A percentile compares a stretch with the other conserved stretches of the same genome.
Evolutionary conservation across 64 coral and sea anemone genomes (phyloP).

Genomic region (Dendrophyllia cribrosa): DNA sequence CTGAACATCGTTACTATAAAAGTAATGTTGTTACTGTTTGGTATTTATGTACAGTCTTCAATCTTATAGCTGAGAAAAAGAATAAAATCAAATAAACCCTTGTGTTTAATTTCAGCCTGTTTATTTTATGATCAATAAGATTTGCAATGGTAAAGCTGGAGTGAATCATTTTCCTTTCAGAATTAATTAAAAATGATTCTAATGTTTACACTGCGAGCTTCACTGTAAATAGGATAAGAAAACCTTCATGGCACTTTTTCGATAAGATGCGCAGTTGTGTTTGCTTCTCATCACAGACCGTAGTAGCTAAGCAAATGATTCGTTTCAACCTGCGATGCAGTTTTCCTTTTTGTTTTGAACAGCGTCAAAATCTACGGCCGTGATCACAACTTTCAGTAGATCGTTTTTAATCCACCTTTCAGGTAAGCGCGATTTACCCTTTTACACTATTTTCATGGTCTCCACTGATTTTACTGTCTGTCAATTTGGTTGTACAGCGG

Average conservation of each 20-base stretch:
- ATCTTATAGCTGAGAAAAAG: background rate
- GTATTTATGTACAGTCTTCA: background rate
- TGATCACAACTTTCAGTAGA: no score
- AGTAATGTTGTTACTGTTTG: background rate
- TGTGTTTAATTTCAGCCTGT: background rate
- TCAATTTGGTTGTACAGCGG: no score
- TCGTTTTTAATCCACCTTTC: no score
- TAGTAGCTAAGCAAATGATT: background rate
- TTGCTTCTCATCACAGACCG: background rate
- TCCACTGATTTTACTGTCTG: no score
- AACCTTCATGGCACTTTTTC: background rate
- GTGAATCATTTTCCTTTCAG: background rate
- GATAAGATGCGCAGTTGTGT: background rate
- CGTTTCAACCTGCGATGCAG: background rate
- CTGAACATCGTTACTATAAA: no score
- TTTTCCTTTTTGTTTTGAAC: background rate
- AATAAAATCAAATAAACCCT: background rate
- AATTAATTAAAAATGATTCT: slow-evolving; percentile 10
- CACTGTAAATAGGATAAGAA: background rate
- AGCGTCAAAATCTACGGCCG: background rate
- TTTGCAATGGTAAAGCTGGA: background rate
- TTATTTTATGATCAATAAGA: background rate
- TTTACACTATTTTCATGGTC: no score
- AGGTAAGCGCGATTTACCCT: no score
- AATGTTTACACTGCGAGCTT: background rate